These are phyloP conservation scores for Gadopsis marmoratus DNA, from an alignment of 2,797 vertebrate genomes.

Conservation along the genomic window DNA sequence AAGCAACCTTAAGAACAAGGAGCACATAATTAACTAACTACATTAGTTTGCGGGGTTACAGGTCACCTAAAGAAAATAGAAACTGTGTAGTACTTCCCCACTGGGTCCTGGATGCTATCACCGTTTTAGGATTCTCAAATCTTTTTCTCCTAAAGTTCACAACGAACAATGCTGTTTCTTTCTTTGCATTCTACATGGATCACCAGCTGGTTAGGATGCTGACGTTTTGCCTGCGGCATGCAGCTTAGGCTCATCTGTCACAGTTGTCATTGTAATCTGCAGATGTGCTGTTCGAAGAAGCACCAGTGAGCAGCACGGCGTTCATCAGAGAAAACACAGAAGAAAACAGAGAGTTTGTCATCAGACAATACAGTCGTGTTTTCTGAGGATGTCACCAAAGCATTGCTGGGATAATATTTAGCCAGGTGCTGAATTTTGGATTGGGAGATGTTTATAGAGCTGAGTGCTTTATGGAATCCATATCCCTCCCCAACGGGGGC, in stretches of 20 bases:
- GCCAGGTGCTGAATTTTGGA: slow-evolving; percentile 70
- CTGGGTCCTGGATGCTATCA: background rate
- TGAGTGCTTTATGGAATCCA: slow-evolving; percentile 66
- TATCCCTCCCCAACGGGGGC: slow-evolving; percentile 47
- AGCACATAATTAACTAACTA: background rate
- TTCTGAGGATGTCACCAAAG: slow-evolving; percentile 57
- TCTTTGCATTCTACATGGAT: background rate
- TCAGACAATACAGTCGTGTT: slow-evolving; percentile 30
- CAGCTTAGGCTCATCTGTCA: slow-evolving; percentile 4
- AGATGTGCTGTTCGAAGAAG: slow-evolving; percentile 13
- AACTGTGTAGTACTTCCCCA: background rate
- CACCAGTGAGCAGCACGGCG: background rate
- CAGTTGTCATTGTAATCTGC: background rate
- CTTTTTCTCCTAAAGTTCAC: background rate
- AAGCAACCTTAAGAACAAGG: background rate
- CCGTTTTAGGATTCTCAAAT: too few relatives aligned
- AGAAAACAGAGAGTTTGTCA: slow-evolving; percentile 22
- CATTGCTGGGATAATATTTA: slow-evolving; percentile 75
- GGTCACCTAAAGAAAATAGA: background rate
- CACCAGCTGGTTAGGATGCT: background rate
- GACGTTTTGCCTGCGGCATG: background rate
- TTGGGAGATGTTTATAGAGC: slow-evolving; percentile 60
- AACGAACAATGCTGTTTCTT: background rate
- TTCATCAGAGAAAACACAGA: slow-evolving; percentile 20
- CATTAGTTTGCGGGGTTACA: background rate